Conservation (phyloP, 2,797 vertebrate species). For the Ctenopoma multispine region DNA sequence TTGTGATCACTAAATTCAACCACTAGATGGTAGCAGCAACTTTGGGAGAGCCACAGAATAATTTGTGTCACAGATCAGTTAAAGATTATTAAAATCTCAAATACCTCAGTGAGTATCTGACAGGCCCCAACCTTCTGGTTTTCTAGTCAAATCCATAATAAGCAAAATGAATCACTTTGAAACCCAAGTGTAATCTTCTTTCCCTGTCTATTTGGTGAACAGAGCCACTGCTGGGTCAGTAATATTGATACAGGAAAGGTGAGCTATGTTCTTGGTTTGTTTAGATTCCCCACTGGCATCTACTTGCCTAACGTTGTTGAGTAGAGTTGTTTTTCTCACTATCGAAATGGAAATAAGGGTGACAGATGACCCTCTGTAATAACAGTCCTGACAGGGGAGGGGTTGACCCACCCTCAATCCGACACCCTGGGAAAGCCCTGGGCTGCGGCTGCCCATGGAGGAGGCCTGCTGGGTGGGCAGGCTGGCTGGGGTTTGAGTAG, state of each 20-base stretch:
- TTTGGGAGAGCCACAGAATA: neutral
- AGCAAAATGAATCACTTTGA: conserved; percentile 32
- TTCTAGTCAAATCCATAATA: conserved; percentile 40
- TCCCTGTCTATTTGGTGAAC: conserved; percentile 40
- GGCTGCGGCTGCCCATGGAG: conserved; percentile 55
- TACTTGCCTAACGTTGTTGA: conserved; percentile 61
- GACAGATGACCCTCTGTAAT: conserved; percentile 75
- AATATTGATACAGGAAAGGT: conserved; percentile 78
- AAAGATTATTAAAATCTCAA: conserved; percentile 52
- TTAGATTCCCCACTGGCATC: conserved; percentile 56
- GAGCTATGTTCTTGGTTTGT: conserved; percentile 58
- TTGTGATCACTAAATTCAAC: conserved; percentile 26
- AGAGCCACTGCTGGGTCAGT: conserved; percentile 55
- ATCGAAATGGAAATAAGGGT: conserved; percentile 65
- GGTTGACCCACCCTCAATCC: conserved; percentile 64
- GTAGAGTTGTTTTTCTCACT: conserved; percentile 67
- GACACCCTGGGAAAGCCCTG: conserved; percentile 80
- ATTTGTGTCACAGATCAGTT: neutral
- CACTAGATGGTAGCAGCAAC: conserved; percentile 70
- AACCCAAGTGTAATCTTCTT: conserved; percentile 39
- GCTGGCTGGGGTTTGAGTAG: conserved; percentile 8
- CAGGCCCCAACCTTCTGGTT: conserved; percentile 21
- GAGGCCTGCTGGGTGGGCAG: conserved; percentile 65
- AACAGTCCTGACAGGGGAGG: conserved; percentile 64
- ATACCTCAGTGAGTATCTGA: conserved; percentile 29